phyloP scores from a whole-genome alignment of 2,797 vertebrate species.

The Miichthys miiuy region DNA sequence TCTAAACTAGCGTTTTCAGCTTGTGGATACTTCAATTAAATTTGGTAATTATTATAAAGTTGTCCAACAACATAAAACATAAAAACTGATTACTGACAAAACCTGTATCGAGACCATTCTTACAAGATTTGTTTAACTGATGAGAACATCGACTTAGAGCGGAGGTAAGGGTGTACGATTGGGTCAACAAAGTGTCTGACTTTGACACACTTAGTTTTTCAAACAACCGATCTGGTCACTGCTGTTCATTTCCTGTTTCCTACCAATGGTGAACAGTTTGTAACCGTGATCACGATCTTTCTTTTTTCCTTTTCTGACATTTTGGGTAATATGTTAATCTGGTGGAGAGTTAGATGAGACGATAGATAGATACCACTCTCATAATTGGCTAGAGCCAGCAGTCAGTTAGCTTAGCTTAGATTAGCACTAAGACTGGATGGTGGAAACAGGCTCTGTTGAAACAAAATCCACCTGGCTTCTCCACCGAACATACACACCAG shows the following conservation, averaged over 20 bases:
- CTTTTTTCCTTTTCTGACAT: not conserved
- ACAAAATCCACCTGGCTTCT: too few species aligned
- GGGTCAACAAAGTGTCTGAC: not conserved
- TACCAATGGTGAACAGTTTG: not conserved
- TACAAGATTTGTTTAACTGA: not conserved
- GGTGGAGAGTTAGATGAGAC: not conserved
- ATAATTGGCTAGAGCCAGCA: not conserved
- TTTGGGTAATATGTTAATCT: not conserved
- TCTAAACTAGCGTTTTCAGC: not conserved
- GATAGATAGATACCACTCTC: not conserved
- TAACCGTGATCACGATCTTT: not conserved
- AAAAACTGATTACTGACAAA: slow-evolving; percentile 7
- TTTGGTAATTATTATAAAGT: not conserved
- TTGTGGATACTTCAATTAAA: not conserved
- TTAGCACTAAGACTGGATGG: not conserved
- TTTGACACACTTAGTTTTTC: not conserved
- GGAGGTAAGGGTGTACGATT: not conserved
- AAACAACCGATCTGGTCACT: not conserved
- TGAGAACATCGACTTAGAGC: not conserved
- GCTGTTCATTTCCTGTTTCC: not conserved
- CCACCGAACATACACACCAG: not conserved
- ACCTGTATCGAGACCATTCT: not conserved
- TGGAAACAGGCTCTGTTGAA: not conserved
- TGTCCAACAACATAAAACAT: slow-evolving; percentile 2
- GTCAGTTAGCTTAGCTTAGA: not conserved